Evolutionary conservation across 1,140 invertebrate genomes (phyloP), one percentile per base, ranked within the genome.

Genomic region (Drosophila nikananu): DNA sequence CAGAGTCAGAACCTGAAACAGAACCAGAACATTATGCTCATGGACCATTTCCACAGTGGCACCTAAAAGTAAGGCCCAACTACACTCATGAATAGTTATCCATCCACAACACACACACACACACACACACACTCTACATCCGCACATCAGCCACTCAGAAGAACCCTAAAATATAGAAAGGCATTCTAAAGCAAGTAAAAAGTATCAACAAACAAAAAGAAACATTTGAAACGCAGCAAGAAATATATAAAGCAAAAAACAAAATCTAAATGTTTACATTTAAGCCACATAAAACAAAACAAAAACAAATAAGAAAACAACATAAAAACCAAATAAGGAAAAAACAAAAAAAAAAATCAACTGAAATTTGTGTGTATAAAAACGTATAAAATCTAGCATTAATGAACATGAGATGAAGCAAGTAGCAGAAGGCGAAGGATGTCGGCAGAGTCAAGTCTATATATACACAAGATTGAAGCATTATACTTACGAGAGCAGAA

Each of bases 361-460:
- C 70, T 79, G 78, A 89, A 89, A 81, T 90, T 81, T 89, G 86
- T 89, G 86, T 89, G 86, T 89, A 89, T 74, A 89, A 86, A 57
- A 91, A 86, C 80, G 75, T 90, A 89, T 82, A 77, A 80, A 86
- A 68, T 30, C 66, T 91, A 90, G 82, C 62, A 83, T 91, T 90
- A 90, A 80, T 67, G 61, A 64, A 83, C 77, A 70, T 57, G 55
- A 52, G 55, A 46, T 59, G 23, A 77, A 77, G 27, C 27, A 30
- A 30, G 27, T 30, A 41, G 60, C 17, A 55, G 46, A 27, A 51
- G 30, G 13, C 42, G 67, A 73, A 41, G 54, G 67, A 73, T 60
- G 55, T 73, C 37, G 67, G 49, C 57, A 30, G 54, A 73, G 55
- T 72, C 68, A 73, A 60, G 65, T 46, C 67, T 71, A 71, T 71